A percentile compares a stretch with the other conserved stretches of the same genome.
Conservation (phyloP, 2,113 vertebrate genomes). For the Polyodon spathula region DNA sequence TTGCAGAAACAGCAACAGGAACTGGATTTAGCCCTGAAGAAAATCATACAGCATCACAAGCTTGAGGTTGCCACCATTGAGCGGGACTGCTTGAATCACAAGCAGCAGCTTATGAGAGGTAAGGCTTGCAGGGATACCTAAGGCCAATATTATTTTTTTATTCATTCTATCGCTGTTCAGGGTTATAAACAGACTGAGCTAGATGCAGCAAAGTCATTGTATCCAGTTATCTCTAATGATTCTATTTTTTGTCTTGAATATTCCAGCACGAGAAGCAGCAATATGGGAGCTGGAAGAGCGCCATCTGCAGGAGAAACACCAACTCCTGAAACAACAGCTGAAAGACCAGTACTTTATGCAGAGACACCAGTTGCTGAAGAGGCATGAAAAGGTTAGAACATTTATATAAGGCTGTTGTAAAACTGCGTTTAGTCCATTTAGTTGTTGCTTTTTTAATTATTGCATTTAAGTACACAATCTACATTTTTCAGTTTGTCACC, state of each 20-base stretch:
- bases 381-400: constrained; percentile 80
- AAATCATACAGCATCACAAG: constrained; percentile 97
- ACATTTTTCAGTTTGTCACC: too few relatives aligned
- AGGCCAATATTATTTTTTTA: too few relatives aligned
- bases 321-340: constrained; percentile 90
- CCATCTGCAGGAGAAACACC: constrained; percentile 95
- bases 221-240: background rate
- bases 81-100: constrained; percentile 88
- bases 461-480: too few relatives aligned
- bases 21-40: constrained; percentile 85
- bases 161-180: too few relatives aligned
- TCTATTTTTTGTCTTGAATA: background rate
- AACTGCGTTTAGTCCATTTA: too few relatives aligned
- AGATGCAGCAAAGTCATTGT: too few relatives aligned
- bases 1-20: constrained; percentile 96
- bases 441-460: too few relatives aligned
- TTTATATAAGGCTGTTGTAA: too few relatives aligned
- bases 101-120: constrained; percentile 96
- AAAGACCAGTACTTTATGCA: constrained; percentile 99
- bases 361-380: constrained; percentile 90
- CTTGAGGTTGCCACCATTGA: constrained; percentile 86
- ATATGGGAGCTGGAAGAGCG: constrained; percentile 97
- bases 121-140: background rate
- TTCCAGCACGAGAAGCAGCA: constrained; percentile 80
- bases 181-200: too few relatives aligned